A percentile compares a stretch with the other conserved stretches of the same genome.
Conservation (phyloP, 2,113 vertebrate genomes). For the Sisor rabdophorus region DNA sequence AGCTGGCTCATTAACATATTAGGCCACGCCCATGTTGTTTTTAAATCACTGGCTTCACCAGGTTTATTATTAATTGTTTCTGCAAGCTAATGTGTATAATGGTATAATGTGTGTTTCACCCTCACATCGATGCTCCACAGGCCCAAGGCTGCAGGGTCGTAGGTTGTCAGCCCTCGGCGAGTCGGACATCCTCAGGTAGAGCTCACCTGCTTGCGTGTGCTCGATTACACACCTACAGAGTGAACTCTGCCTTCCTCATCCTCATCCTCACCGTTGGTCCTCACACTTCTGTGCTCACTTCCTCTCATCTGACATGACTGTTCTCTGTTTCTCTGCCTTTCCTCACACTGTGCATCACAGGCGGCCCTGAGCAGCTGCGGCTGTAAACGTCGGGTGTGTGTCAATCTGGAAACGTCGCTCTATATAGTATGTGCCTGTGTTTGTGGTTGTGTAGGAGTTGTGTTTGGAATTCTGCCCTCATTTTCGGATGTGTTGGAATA, state of each 20-base stretch:
- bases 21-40: neutral
- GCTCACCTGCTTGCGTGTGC: constrained; percentile 54
- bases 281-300: constrained; percentile 8
- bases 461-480: neutral
- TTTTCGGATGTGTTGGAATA: neutral
- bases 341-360: constrained; percentile 47
- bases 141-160: constrained; percentile 59
- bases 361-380: constrained; percentile 66
- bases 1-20: neutral
- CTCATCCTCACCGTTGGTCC: constrained; percentile 17
- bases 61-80: neutral
- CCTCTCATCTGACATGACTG: constrained; percentile 22
- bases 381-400: constrained; percentile 71
- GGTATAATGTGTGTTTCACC: constrained; percentile 37
- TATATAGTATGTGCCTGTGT: constrained; percentile 17
- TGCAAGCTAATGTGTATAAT: too few species aligned
- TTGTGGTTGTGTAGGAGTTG: constrained; percentile 25
- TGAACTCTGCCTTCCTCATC: constrained; percentile 47
- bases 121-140: constrained; percentile 52
- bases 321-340: constrained; percentile 25
- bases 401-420: constrained; percentile 23
- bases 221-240: constrained; percentile 44
- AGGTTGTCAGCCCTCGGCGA: constrained; percentile 53
- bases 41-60: neutral
- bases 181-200: constrained; percentile 65